Evolutionary conservation across 2,888 invertebrate species (phyloP), one percentile per base, ranked within the genome.

Genomic region (Epicampocera succincta): DNA sequence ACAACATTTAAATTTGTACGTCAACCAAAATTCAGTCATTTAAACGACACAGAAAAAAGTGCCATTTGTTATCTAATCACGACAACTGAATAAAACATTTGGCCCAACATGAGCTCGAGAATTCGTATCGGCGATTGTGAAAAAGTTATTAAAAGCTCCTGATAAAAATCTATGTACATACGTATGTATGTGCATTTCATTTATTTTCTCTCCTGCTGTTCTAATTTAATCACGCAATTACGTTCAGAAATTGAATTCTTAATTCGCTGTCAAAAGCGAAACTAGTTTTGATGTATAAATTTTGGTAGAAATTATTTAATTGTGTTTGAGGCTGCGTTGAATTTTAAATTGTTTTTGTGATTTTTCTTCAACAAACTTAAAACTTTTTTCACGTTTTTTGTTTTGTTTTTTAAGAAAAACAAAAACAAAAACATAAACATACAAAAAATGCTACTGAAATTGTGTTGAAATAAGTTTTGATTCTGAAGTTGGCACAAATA

Each of bases 11-110:
- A 33, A 33, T 8, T 1, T 33, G 25, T 25, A 25, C 25, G 33
- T 33, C 33, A 33, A 33, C 33, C 1, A 9, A 33, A 33, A 3
- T 9, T 33, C 33, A 33, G 33, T 33, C 33, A 33, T 1, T n/a
- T 19, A 17, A 33, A 48, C 13, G n/a, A n/a, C n/a, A 9, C 0
- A 19, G 38, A 5, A 48, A 48, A 17, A 42, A 50, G 48, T 13
- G 38, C 19, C 52, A 44, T 69, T 76, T 69, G 69, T 63, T 76
- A 76, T 76, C 76, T 76, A 61, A 76, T 76, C 76, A 61, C 3
- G 25, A 29, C n/a, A 17, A 69, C 29, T 21, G 3, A 40, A 65
- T 21, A 13, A 46, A 65, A 19, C 21, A 15, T n/a, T 5, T 50
- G 19, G 13, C 12, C 33, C 17, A 33, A 33, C 33, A 33, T 33